phyloP scores from a whole-genome alignment of 2,113 vertebrate species.

The Hippocampus comes region DNA sequence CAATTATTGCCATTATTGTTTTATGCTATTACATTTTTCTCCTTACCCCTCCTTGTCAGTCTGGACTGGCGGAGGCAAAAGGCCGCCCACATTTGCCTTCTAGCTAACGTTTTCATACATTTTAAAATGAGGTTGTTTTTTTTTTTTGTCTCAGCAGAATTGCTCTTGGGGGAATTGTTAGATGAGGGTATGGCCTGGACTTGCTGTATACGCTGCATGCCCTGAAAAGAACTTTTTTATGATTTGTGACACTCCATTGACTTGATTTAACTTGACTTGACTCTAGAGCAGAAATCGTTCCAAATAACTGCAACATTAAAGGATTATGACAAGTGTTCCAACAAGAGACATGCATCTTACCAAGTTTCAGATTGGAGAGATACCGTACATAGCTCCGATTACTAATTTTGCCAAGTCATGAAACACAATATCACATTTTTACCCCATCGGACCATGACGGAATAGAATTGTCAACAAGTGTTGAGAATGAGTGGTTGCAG shows the following conservation, averaged over 20 bases:
- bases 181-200: background rate
- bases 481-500: background rate
- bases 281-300: background rate
- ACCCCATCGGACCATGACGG: background rate
- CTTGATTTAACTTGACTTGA: slow-evolving; percentile 4
- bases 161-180: background rate
- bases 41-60: background rate
- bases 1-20: background rate
- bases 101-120: background rate
- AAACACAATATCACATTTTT: background rate
- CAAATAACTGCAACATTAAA: slow-evolving; percentile 2
- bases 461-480: background rate
- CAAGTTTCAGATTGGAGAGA: background rate
- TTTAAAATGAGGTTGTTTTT: background rate
- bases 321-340: background rate
- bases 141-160: background rate
- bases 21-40: background rate
- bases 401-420: background rate
- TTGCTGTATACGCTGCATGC: background rate
- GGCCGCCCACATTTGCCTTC: background rate
- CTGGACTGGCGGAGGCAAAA: background rate
- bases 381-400: background rate
- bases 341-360: background rate
- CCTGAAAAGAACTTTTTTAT: background rate
- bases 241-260: slow-evolving; percentile 1